phyloP scores from a whole-genome alignment of 2,797 vertebrate genomes.

The Typhlichthys subterraneus region DNA sequence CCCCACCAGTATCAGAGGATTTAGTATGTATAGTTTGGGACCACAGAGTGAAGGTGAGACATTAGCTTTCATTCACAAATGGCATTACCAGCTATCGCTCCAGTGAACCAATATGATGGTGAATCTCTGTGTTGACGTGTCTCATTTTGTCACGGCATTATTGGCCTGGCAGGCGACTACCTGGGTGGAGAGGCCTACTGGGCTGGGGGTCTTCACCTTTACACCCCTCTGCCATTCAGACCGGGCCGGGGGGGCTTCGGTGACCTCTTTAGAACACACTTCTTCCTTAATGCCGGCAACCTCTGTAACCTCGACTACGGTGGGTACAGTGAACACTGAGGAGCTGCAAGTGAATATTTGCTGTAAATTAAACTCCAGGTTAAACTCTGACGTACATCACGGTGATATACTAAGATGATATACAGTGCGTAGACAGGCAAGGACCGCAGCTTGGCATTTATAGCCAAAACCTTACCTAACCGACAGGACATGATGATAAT shows the following conservation, averaged over 20 bases:
- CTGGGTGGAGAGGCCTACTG: conserved; percentile 95
- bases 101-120: background rate
- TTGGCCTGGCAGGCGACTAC: conserved; percentile 86
- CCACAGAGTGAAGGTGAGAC: conserved; percentile 94
- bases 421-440: too few species aligned
- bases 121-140: conserved; percentile 26
- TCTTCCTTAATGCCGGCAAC: conserved; percentile 97
- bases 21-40: conserved; percentile 98
- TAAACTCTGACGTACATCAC: too few species aligned
- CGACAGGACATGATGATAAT: too few species aligned
- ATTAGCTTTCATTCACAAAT: background rate
- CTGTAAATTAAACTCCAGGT: too few species aligned
- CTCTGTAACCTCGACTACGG: conserved; percentile 97
- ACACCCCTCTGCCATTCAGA: conserved; percentile 94
- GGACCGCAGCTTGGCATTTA: conserved; percentile 2
- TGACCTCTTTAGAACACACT: conserved; percentile 95
- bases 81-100: background rate
- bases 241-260: conserved; percentile 91
- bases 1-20: conserved; percentile 94
- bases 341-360: background rate
- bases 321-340: conserved; percentile 56
- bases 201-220: conserved; percentile 93
- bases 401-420: too few species aligned
- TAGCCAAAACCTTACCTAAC: background rate
- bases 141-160: conserved; percentile 36